Evolutionary conservation across 2,888 invertebrate genomes (phyloP), one percentile per base, ranked within the genome.

Genomic region (Argynnis bischoffii): DNA sequence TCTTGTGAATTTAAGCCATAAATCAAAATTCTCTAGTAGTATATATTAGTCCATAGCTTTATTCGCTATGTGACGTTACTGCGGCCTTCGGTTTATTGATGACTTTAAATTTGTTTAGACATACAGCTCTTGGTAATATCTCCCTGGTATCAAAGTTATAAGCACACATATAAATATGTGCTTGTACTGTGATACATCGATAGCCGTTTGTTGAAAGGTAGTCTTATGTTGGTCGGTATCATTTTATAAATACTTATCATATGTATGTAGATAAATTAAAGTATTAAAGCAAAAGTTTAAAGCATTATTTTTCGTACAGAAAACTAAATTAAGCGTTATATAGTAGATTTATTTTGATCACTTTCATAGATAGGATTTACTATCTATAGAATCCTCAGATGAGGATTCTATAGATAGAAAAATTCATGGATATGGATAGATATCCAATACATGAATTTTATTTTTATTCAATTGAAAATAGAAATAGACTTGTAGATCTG

Each of bases 31-130:
- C n/a, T n/a, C 50, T 50, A 8, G 50, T 50, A 50, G 50, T 16
- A n/a, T n/a, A n/a, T n/a, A 16, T 50, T 50, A 50, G 50, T 50
- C 8, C 0, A 50, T 50, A 50, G 50, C 50, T 50, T 50, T 50
- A 50, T 6, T 50, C 50, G 16, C 6, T 50, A 50, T 50, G n/a
- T 5, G 15, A 50, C 50, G 16, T 51, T 16, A 51, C 16, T 51
- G 6, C 15, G n/a, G 50, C n/a, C 14, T 51, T 51, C 50, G 16
- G 50, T 51, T 51, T 15, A 51, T n/a, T 15, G 50, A 51, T 51
- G 50, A 51, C 50, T 51, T 51, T 15, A 51, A 51, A 51, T n/a
- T 51, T 51, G 16, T 51, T 51, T 51, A 51, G 50, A 51, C 50
- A 3, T 51, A 16, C 50, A 1, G 4, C 50, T 51, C n/a, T 16